Evolutionary conservation across 2,797 vertebrate species (phyloP), one percentile per base, ranked within the genome.

Genomic region (Cyclopterus lumpus): DNA sequence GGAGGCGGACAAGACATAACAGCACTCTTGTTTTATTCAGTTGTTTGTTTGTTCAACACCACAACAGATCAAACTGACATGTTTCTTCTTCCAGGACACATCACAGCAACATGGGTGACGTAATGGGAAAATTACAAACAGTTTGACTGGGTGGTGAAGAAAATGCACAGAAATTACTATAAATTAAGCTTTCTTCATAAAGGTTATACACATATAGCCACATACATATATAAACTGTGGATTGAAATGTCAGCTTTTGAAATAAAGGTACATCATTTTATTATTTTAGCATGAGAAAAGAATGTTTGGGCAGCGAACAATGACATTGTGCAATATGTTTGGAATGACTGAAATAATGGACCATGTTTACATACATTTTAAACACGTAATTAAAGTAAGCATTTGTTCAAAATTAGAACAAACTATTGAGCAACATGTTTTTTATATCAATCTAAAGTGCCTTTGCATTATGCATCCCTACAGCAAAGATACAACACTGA

Each of bases 41-140:
- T 83, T 89, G 75, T 95, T 94, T 92, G 93, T 86, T 71, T 40
- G 65, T 77, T 68, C 72, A 78, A 77, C 77, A 86, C 28, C 40
- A 75, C 24, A 80, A 81, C 70, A 84, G 54, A 55, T 49, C 61
- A 79, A 73, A 76, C 24, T 32, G 51, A 79, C 42, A 7, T 49
- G 20, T 5, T 3, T 66, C 51, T 64, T 71, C 12, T 71, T 80
- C 9, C 68, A 48, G 26, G 30, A 68, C 36, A 84, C n/a, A 40
- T 77, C 40, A 70, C 65, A 82, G 46, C 51, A 71, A 75, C 48
- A 67, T 20, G 28, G 53, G 26, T 60, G 53, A 61, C 5, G 10
- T 69, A 42, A 64, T 3, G 12, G 49, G 18, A 49, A 36, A 49
- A 10, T 30, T 15, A 40, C 18, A 5, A 2, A 54, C 24, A 2